Base-by-base conservation (phyloP, 2,888 invertebrate species). In the Acholoe squamosa region DNA sequence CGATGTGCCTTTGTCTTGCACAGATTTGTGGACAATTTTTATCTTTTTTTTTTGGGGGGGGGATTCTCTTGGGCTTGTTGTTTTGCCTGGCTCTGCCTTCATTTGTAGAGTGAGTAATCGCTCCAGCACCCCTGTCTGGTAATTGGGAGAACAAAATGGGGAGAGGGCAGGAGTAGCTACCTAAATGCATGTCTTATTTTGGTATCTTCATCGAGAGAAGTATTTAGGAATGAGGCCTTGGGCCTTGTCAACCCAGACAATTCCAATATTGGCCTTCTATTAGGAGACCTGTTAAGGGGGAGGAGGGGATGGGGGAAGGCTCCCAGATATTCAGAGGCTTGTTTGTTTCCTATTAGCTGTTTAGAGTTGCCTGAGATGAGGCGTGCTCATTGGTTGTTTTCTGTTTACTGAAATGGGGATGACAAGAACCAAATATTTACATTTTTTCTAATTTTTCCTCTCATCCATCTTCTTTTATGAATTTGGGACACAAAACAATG, bases 81-180 rank as follows among this genome's bases (percentile, higher is more conserved):
- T 61, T 25, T 28, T 22, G 14, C 71, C 28, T 14, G 0, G 14
- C 28, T 28, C 71, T 71, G 71, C 71, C 25, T 28, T 71, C 71
- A 71, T 71, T 71, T 71, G 71, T 28, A 28, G 71, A 71, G 71
- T 71, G 71, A 71, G 71, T 71, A 71, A 71, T 71, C 28, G 61
- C 19, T 19, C 61, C 61, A 61, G 61, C 22, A 61, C 61, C 61
- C 67, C 28, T 14, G 71, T 71, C 31, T 28, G 71, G 31, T 71
- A 71, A 71, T 71, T 71, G 28, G 16, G 71, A 7, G 28, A 71
- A n/a, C 71, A 71, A 71, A 71, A 71, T 25, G 71, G 71, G 31
- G 14, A 5, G 3, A n/a, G 31, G 31, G 28, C 28, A 25, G 71
- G 28, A n/a, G 43, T 10, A 43, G 14, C 28, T 28, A 3, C 71